These are phyloP conservation scores for Bryconaethiops microstoma DNA, from an alignment of 2,797 vertebrate genomes.

Conservation along the genomic window DNA sequence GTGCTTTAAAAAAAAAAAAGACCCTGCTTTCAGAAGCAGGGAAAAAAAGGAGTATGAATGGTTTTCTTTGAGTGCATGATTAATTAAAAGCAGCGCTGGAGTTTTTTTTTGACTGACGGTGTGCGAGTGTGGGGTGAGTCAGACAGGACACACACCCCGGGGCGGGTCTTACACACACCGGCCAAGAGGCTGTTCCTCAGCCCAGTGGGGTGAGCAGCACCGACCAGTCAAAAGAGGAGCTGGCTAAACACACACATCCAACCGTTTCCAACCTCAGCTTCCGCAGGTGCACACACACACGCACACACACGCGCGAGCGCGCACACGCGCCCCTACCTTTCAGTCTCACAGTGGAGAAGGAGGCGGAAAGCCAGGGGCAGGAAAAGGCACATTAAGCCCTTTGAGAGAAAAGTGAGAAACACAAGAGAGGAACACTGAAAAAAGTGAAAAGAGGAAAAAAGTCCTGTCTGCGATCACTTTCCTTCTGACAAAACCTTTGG, in stretches of 20 bases:
- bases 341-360: slow-evolving; percentile 24
- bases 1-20: slow-evolving; percentile 20
- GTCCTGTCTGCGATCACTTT: slow-evolving; percentile 30
- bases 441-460: not conserved
- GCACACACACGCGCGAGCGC: slow-evolving; percentile 22
- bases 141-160: slow-evolving; percentile 24
- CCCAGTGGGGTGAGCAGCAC: slow-evolving; percentile 58
- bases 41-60: slow-evolving; percentile 48
- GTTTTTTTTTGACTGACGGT: slow-evolving; percentile 42
- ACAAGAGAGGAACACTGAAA: not conserved
- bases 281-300: slow-evolving; percentile 51
- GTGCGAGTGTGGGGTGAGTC: slow-evolving; percentile 31
- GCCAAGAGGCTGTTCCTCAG: slow-evolving; percentile 47
- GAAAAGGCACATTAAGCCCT: slow-evolving; percentile 40
- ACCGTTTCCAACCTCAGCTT: slow-evolving; percentile 40
- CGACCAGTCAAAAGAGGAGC: slow-evolving; percentile 53
- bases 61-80: slow-evolving; percentile 53
- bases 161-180: slow-evolving; percentile 33
- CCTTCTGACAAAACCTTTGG: slow-evolving; percentile 14
- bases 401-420: not conserved
- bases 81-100: slow-evolving; percentile 59
- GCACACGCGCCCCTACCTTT: slow-evolving; percentile 39
- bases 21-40: not conserved
- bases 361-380: slow-evolving; percentile 40
- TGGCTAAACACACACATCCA: slow-evolving; percentile 35